Conservation (phyloP, 2,113 vertebrate species). For the Eudorcas thomsonii region DNA sequence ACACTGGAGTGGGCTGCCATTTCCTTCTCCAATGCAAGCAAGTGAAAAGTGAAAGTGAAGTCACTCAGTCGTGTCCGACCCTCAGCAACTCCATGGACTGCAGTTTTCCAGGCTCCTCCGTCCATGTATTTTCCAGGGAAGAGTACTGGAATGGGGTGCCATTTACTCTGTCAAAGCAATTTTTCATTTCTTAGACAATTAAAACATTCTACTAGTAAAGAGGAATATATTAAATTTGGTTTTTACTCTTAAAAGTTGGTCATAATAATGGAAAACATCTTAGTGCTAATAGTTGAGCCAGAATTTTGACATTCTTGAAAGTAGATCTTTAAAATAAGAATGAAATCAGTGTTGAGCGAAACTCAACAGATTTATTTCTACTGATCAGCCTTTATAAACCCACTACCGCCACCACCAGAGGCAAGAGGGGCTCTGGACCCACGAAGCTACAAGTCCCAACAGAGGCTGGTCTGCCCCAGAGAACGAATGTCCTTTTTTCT, state of each 20-base stretch:
- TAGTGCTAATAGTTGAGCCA: neutral
- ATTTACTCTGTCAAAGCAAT: neutral
- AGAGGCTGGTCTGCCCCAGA: neutral
- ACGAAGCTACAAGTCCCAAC: neutral
- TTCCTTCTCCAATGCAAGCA: too few relatives aligned
- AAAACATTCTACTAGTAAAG: neutral
- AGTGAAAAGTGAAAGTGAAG: too few relatives aligned
- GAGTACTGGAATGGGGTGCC: too few relatives aligned
- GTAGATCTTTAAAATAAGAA: neutral
- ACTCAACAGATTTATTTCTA: neutral
- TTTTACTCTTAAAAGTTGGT: neutral
- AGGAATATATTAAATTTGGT: neutral
- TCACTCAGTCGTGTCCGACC: too few relatives aligned
- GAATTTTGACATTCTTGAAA: neutral
- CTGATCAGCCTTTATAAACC: neutral
- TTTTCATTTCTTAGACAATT: neutral
- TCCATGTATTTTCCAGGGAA: too few relatives aligned
- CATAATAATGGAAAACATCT: neutral
- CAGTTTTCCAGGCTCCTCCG: too few relatives aligned
- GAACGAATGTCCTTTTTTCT: accelerated
- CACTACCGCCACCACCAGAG: neutral
- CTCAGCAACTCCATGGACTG: too few relatives aligned
- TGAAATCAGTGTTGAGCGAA: neutral
- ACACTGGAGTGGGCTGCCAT: too few relatives aligned
- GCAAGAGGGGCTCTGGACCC: neutral